Base-by-base conservation (phyloP, 2,888 invertebrate species). In the Melanargia galathea region DNA sequence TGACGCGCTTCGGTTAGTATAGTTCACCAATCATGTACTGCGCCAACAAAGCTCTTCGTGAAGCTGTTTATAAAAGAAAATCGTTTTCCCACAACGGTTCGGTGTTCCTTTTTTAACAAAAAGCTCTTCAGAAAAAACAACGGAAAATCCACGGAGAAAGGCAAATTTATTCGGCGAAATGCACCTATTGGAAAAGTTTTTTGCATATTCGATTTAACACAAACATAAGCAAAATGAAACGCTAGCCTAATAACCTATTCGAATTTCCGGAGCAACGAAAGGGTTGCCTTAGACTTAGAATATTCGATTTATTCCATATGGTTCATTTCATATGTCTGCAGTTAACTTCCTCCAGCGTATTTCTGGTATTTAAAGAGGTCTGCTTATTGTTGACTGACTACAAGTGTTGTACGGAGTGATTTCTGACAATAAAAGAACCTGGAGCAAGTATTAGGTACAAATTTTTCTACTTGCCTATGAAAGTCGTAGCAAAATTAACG, bases 1-100 rank as follows among this genome's bases (percentile, higher is more conserved):
- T 82, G 70, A 85, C 84, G 75, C 78, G 81, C 81, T 82, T 83
- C 71, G 76, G 67, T 63, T n/a, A n/a, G 59, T 60, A 65, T 81
- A 82, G 75, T 81, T 82, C 71, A 74, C 67, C 69, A 71, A 78
- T 77, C 76, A 45, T 46, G 10, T 46, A 18, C 16, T n/a, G 11
- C 13, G n/a, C 33, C 30, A 30, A 20, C 30, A 56, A 43, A 40
- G 40, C 24, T 24, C 22, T 10, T n/a, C 24, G 24, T 40, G 13
- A 22, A 26, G 24, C 22, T 55, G 24, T 55, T 38, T 43, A 56
- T 18, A 56, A 43, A 40, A 24, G 24, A 43, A 43, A 55, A 55
- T 6, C 24, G 43, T n/a, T 43, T 24, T 33, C 13, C n/a, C 22
- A n/a, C 54, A 40, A 54, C 24, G 22, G 52, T n/a, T n/a, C n/a